Percentiles rank a stretch among this genome's conserved stretches.
Conservation (phyloP, 35 echinoderm and acorn worm genomes). For the Eucidaris tribuloides region DNA sequence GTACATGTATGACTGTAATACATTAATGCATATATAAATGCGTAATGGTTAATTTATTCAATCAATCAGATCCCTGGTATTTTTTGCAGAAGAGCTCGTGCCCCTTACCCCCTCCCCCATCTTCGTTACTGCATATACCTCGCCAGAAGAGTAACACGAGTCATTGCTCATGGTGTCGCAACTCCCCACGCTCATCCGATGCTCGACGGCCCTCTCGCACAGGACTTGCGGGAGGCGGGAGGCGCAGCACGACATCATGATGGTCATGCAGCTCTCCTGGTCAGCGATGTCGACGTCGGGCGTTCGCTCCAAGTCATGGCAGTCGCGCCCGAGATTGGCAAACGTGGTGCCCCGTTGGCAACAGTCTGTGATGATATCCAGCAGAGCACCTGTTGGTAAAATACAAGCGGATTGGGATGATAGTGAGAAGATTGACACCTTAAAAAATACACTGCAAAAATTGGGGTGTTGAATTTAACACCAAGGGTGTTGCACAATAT, state of each 20-base stretch:
- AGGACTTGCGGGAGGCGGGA: neutral
- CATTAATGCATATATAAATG: too few species aligned
- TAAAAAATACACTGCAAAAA: too few species aligned
- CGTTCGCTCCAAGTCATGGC: constrained; percentile 14
- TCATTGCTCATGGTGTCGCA: constrained; percentile 20
- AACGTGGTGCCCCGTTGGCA: constrained; percentile 51
- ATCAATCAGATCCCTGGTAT: too few species aligned
- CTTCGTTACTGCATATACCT: too few species aligned
- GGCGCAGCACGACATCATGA: constrained; percentile 63
- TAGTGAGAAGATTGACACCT: too few species aligned
- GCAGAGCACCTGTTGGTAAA: constrained; percentile 10
- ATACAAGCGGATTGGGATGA: too few species aligned
- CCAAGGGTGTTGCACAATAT: too few species aligned
- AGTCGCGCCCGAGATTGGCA: constrained; percentile 36
- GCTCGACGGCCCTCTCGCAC: constrained; percentile 33
- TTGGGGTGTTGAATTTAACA: too few species aligned
- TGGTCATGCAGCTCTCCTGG: constrained; percentile 24
- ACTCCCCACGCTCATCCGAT: constrained; percentile 27
- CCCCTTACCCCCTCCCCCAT: too few species aligned
- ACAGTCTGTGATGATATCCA: constrained; percentile 57
- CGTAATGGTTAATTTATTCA: too few species aligned
- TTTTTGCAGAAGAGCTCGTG: too few species aligned
- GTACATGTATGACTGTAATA: too few species aligned
- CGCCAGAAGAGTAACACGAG: constrained; percentile 53
- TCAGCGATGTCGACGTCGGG: constrained; percentile 25